Evolutionary conservation across 30 jellyfish, hydroid and myxozoan species (phyloP).

Genomic region (Rhopilema esculentum): DNA sequence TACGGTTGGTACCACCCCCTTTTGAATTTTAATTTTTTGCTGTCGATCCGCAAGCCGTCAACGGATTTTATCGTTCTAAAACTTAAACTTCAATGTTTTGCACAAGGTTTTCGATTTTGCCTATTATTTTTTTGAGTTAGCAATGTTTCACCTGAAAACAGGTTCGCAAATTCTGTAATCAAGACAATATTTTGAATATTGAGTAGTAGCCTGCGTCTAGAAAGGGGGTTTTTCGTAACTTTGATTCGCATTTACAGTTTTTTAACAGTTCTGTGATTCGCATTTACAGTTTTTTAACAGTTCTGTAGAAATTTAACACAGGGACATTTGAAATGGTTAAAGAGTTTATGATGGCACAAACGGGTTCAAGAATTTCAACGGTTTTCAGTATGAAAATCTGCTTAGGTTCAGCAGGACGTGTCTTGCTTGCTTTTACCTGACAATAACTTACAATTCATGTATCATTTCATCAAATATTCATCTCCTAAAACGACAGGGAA

Average conservation of each 20-base stretch:
- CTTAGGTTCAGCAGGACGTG: not conserved
- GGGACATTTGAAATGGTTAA: no score
- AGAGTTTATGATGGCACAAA: not conserved
- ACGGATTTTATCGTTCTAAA: not conserved
- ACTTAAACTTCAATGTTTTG: not conserved
- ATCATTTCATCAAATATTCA: not conserved
- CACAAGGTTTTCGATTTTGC: not conserved
- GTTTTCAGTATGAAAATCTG: not conserved
- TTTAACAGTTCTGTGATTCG: no score
- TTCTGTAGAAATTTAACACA: no score
- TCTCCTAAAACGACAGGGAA: not conserved
- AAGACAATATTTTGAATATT: no score
- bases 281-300: no score
- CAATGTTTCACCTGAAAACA: not conserved
- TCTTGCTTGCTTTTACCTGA: not conserved
- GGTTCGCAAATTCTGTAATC: no score
- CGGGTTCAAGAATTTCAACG: not conserved
- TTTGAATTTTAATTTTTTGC: not conserved
- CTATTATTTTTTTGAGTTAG: not conserved
- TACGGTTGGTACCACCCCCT: slow-evolving; percentile 85
- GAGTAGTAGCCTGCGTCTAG: no score
- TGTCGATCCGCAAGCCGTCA: not conserved
- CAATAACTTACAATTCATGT: not conserved
- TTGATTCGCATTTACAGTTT: no score
- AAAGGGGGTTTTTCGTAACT: no score